Evolutionary conservation across 2,113 vertebrate genomes (phyloP).

Genomic region (Tichodroma muraria): DNA sequence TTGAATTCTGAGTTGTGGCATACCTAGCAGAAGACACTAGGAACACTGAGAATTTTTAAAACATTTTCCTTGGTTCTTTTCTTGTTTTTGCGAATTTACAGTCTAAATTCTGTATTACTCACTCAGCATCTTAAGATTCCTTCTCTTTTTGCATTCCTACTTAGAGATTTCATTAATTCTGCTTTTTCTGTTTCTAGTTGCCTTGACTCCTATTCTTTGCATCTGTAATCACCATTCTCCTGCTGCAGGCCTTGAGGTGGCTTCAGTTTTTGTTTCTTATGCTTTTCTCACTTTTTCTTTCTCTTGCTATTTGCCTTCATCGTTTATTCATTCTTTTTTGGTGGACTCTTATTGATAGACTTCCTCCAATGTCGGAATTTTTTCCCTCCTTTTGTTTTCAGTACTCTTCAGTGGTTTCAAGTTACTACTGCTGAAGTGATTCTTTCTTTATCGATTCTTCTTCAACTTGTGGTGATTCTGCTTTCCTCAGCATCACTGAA

Average conservation of each 20-base stretch:
- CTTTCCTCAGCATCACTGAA: neutral
- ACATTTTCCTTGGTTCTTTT: neutral
- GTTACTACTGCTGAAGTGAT: neutral
- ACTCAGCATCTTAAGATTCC: neutral
- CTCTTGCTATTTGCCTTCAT: neutral
- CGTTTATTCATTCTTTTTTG: neutral
- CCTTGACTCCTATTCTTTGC: neutral
- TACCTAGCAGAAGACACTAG: neutral
- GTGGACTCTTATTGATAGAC: neutral
- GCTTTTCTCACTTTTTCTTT: neutral
- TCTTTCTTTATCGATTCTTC: neutral
- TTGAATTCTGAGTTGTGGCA: neutral
- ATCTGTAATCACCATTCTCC: neutral
- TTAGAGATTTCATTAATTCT: neutral
- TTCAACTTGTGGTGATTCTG: neutral
- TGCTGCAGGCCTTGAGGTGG: neutral
- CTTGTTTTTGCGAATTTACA: neutral
- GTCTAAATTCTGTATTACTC: neutral
- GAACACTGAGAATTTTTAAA: neutral
- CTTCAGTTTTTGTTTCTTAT: neutral
- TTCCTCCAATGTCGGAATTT: neutral
- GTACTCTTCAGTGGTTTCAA: neutral
- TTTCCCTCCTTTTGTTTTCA: neutral
- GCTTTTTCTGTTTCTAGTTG: neutral
- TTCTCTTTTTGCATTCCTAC: neutral